Base-by-base conservation (phyloP, 2,113 vertebrate species). In the Macquaria ambigua region DNA sequence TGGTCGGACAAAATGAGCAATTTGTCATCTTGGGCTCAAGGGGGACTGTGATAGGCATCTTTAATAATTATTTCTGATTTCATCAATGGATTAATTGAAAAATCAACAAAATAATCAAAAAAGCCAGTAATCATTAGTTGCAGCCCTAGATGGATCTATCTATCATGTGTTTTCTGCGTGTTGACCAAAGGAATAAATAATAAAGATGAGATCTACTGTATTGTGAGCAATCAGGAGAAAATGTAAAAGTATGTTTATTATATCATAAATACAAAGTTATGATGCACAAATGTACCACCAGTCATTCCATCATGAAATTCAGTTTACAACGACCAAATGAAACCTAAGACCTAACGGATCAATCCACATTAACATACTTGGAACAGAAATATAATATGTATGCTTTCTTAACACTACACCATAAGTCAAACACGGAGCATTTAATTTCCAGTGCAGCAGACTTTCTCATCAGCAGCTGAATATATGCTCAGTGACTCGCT, bases 381-480 rank as follows among this genome's bases (percentile, higher is more conserved):
- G 25, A n/a, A 12, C 9, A 11, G 8, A 37, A 25, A 52, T 23
- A 72, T 55, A 73, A 83, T 37, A 25, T 39, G 9, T 16, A 15
- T 15, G 4, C n/a, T 20, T 21, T 20, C 53, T 63, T 66, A 48
- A 58, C 63, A 18, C 34, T 8, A 2, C 21, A 43, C 21, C 18
- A 31, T 28, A 23, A 73, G 39, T 83, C 81, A 85, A 87, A 77
- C 41, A n/a, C 2, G 0, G 37, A 79, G 43, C 25, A 48, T 80
- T 78, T 76, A 10, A 86, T 77, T 87, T 89, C 71, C 82, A 74
- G 12, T 21, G 81, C 7, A 68, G 46, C 28, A 34, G 64, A 53
- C 81, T 87, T 89, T 85, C 79, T 82, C 79, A 68, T 86, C 56
- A 86, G 82, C 64, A 34, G 50, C 85, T 69, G 74, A 72, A 50